Conservation (phyloP, 1,140 invertebrate species). For the Zaprionus lachaisei region DNA sequence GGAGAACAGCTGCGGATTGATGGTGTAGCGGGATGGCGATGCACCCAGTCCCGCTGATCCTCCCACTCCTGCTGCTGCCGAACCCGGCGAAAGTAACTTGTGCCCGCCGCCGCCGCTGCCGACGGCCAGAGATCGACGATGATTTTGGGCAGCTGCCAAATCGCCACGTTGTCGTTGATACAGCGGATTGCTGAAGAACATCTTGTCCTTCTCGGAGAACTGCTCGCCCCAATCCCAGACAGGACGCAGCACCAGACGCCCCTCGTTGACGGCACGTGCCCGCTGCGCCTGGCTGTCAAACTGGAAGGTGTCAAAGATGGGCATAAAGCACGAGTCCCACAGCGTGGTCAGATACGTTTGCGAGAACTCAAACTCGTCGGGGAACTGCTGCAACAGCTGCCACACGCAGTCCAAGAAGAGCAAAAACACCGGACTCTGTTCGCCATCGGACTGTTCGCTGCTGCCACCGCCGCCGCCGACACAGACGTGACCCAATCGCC, state of each 20-base stretch:
- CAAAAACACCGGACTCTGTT: slow-evolving; percentile 93
- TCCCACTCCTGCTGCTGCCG: neutral
- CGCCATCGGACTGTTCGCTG: slow-evolving; percentile 78
- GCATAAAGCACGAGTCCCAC: slow-evolving; percentile 94
- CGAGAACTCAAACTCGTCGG: slow-evolving; percentile 94
- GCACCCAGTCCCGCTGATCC: neutral
- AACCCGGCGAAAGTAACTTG: neutral
- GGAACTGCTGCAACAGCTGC: slow-evolving; percentile 95
- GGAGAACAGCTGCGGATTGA: slow-evolving; percentile 79
- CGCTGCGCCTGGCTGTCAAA: slow-evolving; percentile 92
- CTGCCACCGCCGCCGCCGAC: slow-evolving; percentile 46
- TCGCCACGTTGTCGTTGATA: slow-evolving; percentile 85
- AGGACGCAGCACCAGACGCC: slow-evolving; percentile 87
- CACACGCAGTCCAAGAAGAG: slow-evolving; percentile 97
- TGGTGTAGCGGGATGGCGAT: slow-evolving; percentile 61
- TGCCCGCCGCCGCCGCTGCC: slow-evolving; percentile 4
- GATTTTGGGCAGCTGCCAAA: slow-evolving; percentile 43
- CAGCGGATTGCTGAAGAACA: slow-evolving; percentile 92
- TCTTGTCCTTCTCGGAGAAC: slow-evolving; percentile 90
- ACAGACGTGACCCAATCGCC: slow-evolving; percentile 87
- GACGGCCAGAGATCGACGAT: slow-evolving; percentile 64
- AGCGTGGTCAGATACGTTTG: slow-evolving; percentile 96
- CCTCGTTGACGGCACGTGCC: slow-evolving; percentile 81
- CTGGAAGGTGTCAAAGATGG: slow-evolving; percentile 96
- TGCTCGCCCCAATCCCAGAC: slow-evolving; percentile 95